These are phyloP conservation scores for Leucophora obtusa DNA, from an alignment of 2,888 invertebrate genomes.

Conservation along the genomic window DNA sequence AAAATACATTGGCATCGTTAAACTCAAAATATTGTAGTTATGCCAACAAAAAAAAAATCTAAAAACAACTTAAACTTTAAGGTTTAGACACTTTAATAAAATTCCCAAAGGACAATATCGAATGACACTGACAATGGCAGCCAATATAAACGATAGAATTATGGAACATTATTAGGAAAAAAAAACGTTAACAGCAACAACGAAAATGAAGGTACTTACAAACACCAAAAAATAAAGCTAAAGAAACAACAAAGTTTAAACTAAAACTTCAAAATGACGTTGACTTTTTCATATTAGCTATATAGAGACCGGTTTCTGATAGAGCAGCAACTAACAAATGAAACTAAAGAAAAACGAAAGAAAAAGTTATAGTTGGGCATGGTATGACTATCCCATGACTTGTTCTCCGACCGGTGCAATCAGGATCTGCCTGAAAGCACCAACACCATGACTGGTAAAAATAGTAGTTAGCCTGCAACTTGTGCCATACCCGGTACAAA, in stretches of 20 bases:
- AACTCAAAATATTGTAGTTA: slow-evolving; percentile 38
- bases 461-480: too few species aligned
- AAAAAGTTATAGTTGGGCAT: too few species aligned
- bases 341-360: not conserved
- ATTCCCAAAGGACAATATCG: slow-evolving; percentile 63
- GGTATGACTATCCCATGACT: too few species aligned
- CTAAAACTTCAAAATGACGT: slow-evolving; percentile 53
- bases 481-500: too few species aligned
- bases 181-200: slow-evolving; percentile 25
- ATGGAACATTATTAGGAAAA: slow-evolving; percentile 50
- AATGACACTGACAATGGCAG: slow-evolving; percentile 61
- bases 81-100: slow-evolving; percentile 62
- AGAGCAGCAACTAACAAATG: slow-evolving; percentile 14
- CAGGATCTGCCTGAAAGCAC: too few species aligned
- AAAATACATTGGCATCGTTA: slow-evolving; percentile 30
- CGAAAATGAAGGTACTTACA: slow-evolving; percentile 22
- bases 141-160: slow-evolving; percentile 54
- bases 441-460: too few species aligned
- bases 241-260: slow-evolving; percentile 15
- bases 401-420: too few species aligned
- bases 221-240: slow-evolving; percentile 27
- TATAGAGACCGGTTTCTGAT: slow-evolving; percentile 35
- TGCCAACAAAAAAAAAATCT: slow-evolving; percentile 5
- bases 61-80: slow-evolving; percentile 41
- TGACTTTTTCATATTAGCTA: slow-evolving; percentile 32